Evolutionary conservation across 2,113 vertebrate species (phyloP).

Genomic region (Hucho hucho): DNA sequence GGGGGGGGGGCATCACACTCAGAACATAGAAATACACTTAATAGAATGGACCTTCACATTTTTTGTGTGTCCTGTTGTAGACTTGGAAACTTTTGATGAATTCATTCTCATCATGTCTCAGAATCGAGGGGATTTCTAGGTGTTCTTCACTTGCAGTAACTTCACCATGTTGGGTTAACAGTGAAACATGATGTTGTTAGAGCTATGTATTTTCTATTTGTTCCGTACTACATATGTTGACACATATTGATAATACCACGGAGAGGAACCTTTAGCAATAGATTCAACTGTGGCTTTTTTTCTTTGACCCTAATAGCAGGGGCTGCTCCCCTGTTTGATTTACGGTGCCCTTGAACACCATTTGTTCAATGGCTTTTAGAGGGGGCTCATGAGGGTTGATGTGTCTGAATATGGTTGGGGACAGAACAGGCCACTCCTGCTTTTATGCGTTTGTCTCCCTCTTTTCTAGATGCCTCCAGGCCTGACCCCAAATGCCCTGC

Average conservation of each 20-base stretch:
- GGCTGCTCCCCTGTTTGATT: slow-evolving; percentile 26
- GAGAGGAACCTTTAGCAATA: not conserved
- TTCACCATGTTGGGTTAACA: not conserved
- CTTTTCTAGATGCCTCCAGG: slow-evolving; percentile 41
- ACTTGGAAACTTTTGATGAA: not conserved
- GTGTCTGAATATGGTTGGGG: slow-evolving; percentile 32
- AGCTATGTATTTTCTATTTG: not conserved
- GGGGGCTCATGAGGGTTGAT: slow-evolving; percentile 17
- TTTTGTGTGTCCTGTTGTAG: not conserved
- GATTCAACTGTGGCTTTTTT: not conserved
- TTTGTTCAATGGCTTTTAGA: slow-evolving; percentile 36
- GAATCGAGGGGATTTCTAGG: not conserved
- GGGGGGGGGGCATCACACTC: not conserved
- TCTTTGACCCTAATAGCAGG: not conserved
- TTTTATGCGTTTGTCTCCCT: slow-evolving; percentile 40
- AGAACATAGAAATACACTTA: not conserved
- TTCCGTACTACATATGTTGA: not conserved
- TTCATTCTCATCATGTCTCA: not conserved
- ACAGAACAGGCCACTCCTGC: slow-evolving; percentile 25
- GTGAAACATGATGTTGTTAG: not conserved
- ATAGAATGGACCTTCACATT: not conserved
- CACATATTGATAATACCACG: not conserved
- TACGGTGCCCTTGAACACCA: slow-evolving; percentile 33
- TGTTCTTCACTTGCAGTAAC: no score
- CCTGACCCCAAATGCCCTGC: slow-evolving; percentile 32